These are phyloP conservation scores for Orchestia grillus DNA, from an alignment of 1,140 invertebrate genomes.

Conservation along the genomic window DNA sequence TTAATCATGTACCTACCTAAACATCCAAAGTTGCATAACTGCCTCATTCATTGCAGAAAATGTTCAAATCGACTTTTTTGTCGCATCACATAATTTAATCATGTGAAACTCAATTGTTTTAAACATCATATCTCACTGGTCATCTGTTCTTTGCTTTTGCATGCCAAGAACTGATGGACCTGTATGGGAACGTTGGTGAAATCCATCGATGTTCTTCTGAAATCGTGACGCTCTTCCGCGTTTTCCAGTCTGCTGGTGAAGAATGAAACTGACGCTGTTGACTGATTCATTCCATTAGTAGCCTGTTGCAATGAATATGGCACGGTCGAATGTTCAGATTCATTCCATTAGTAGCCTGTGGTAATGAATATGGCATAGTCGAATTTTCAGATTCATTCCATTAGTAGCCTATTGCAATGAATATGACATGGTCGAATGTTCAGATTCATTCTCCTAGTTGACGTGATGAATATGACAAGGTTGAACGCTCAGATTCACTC, in stretches of 20 bases:
- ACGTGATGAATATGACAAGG: no score
- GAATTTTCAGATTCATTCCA: no score
- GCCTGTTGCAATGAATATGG: no score
- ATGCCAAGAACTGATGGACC: constrained; percentile 25
- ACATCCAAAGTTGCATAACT: background rate
- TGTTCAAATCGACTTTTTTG: background rate
- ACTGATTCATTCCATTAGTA: background rate
- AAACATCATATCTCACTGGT: background rate
- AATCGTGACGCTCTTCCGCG: background rate
- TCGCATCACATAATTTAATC: background rate
- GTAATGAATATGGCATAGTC: no score
- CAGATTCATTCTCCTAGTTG: no score
- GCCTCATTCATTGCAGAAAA: background rate
- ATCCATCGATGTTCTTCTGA: background rate
- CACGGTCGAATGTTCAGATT: no score
- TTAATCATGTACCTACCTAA: background rate
- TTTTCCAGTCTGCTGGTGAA: background rate
- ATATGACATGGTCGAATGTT: no score
- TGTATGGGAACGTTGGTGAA: background rate
- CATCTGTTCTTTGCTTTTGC: constrained; percentile 20
- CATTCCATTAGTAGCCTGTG: no score
- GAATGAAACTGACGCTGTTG: background rate
- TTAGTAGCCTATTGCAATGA: no score
- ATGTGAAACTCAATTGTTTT: background rate
- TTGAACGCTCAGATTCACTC: no score